Evolutionary conservation across 2,113 vertebrate genomes (phyloP).

Genomic region (Chaenocephalus aceratus): DNA sequence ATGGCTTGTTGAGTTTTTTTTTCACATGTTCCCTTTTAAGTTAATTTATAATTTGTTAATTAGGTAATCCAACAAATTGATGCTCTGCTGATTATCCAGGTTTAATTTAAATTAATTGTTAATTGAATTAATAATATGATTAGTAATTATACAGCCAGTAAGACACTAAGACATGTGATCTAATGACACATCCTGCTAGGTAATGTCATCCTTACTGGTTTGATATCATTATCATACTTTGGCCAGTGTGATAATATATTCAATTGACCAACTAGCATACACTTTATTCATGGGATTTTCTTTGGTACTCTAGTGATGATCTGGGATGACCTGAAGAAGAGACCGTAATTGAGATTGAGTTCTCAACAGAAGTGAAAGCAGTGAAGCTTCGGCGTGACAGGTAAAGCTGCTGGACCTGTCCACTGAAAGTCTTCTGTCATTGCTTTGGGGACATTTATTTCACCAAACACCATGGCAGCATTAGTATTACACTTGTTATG

Average conservation of each 20-base stretch:
- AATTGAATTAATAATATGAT: not conserved
- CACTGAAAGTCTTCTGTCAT: not conserved
- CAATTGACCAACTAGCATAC: not conserved
- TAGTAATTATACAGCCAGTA: not conserved
- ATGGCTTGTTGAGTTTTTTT: too few species aligned
- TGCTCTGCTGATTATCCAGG: not conserved
- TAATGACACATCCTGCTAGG: not conserved
- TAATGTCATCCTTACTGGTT: not conserved
- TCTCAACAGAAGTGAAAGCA: conserved; percentile 98
- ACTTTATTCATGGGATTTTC: not conserved
- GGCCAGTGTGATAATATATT: too few species aligned
- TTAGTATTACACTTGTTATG: not conserved
- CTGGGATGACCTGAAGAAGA: conserved; percentile 99
- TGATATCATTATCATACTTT: not conserved
- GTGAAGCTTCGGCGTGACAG: conserved; percentile 96
- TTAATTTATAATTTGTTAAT: not conserved
- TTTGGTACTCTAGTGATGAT: conserved; percentile 90
- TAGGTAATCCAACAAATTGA: not conserved
- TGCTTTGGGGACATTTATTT: not conserved
- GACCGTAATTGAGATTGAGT: conserved; percentile 98
- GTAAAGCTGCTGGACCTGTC: conserved; percentile 68
- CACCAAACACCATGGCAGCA: not conserved
- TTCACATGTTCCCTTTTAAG: not conserved
- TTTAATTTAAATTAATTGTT: not conserved
- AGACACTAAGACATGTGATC: not conserved